Percentiles rank a stretch among this genome's conserved stretches.
phyloP scores from a whole-genome alignment of 2,888 invertebrate species.

The Penaeus monodon region DNA sequence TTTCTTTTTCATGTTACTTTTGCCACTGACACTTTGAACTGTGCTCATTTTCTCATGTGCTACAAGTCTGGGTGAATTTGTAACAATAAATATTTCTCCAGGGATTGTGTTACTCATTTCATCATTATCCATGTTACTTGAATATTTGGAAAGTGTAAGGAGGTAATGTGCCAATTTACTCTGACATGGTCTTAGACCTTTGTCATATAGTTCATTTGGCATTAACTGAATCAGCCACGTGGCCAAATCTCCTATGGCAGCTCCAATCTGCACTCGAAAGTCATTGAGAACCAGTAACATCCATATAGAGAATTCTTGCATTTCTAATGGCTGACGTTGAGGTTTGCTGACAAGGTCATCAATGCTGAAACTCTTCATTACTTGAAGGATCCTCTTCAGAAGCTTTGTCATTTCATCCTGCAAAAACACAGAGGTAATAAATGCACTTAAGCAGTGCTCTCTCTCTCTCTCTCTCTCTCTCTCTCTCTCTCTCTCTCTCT shows the following conservation, averaged over 20 bases:
- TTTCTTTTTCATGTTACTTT: too few relatives aligned
- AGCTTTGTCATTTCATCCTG: slow-evolving; percentile 33
- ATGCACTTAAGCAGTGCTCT: background rate
- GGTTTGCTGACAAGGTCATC: slow-evolving; percentile 24
- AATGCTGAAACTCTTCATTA: slow-evolving; percentile 36
- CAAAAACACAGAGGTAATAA: background rate
- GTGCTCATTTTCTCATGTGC: too few relatives aligned
- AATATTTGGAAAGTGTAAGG: background rate
- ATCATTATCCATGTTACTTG: background rate
- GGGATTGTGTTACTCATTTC: background rate
- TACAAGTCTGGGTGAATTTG: too few relatives aligned
- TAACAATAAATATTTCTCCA: slow-evolving; percentile 11
- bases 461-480: too few relatives aligned
- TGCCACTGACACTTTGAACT: too few relatives aligned
- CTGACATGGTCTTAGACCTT: slow-evolving; percentile 18
- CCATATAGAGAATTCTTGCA: slow-evolving; percentile 35
- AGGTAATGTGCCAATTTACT: slow-evolving; percentile 33
- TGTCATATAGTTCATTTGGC: slow-evolving; percentile 30
- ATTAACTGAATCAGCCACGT: slow-evolving; percentile 43
- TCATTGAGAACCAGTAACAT: slow-evolving; percentile 56
- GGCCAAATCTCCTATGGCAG: slow-evolving; percentile 21
- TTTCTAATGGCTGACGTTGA: slow-evolving; percentile 23
- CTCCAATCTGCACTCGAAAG: slow-evolving; percentile 46
- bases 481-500: too few relatives aligned
- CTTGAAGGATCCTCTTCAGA: slow-evolving; percentile 13